These are phyloP conservation scores for Urocynchramus pylzowi DNA, from an alignment of 2,113 vertebrate genomes.

Conservation along the genomic window DNA sequence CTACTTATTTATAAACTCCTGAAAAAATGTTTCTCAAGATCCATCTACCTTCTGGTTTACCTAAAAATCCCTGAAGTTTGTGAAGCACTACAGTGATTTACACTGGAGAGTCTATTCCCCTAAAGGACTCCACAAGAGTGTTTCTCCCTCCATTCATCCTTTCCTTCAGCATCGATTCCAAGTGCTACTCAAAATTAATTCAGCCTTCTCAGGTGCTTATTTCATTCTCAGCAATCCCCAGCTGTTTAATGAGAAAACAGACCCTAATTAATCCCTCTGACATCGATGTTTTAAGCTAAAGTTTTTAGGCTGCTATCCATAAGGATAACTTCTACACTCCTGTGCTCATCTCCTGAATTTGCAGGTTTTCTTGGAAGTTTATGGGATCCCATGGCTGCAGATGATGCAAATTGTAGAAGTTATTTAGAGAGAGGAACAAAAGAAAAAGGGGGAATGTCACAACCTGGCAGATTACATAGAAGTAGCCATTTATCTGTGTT, in stretches of 20 bases:
- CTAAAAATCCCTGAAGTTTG: neutral
- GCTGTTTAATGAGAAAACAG: neutral
- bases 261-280: neutral
- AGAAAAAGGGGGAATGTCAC: neutral
- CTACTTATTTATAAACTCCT: neutral
- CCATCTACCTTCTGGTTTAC: neutral
- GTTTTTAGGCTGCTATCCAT: neutral
- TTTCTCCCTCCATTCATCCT: neutral
- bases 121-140: accelerated
- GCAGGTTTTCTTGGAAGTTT: neutral
- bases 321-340: neutral
- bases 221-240: neutral
- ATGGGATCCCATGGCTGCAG: neutral
- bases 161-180: neutral
- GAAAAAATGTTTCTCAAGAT: neutral
- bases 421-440: neutral
- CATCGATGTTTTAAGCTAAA: neutral
- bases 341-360: neutral
- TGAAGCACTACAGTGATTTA: neutral
- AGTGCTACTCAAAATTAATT: neutral
- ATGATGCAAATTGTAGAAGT: neutral
- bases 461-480: neutral
- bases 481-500: neutral
- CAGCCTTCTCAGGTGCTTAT: neutral
- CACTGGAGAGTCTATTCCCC: neutral